Evolutionary conservation across 2,888 invertebrate species (phyloP).

Genomic region (Dromius quadrimaculatus): DNA sequence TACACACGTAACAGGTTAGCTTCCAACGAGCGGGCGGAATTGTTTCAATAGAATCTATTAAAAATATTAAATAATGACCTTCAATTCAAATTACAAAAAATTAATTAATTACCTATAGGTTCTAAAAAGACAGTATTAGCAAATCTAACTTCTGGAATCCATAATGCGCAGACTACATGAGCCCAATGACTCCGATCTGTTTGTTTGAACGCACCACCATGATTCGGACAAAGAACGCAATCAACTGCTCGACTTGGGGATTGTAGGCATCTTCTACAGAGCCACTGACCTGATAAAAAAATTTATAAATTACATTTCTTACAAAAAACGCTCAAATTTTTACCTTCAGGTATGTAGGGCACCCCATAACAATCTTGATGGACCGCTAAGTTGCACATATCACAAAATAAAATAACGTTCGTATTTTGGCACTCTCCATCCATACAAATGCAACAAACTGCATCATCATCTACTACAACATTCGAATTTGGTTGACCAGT

Average conservation of each 20-base stretch:
- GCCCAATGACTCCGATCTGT: slow-evolving; percentile 97
- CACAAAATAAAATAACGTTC: slow-evolving; percentile 98
- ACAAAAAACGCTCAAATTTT: slow-evolving; percentile 65
- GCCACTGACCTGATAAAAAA: slow-evolving; percentile 85
- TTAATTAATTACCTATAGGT: slow-evolving; percentile 80
- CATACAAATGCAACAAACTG: slow-evolving; percentile 98
- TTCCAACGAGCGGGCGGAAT: slow-evolving; percentile 97
- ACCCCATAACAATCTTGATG: slow-evolving; percentile 99
- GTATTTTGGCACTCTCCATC: slow-evolving; percentile 99
- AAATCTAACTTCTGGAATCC: slow-evolving; percentile 99
- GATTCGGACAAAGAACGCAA: slow-evolving; percentile 98
- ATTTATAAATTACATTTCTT: too few species aligned
- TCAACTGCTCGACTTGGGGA: slow-evolving; percentile 96
- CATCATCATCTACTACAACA: slow-evolving; percentile 94
- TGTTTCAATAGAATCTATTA: slow-evolving; percentile 89
- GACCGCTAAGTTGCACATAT: slow-evolving; percentile 99
- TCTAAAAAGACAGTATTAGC: slow-evolving; percentile 98
- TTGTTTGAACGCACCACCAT: slow-evolving; percentile 98
- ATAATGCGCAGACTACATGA: slow-evolving; percentile 97
- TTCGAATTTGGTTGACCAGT: slow-evolving; percentile 74
- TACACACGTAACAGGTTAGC: slow-evolving; percentile 97
- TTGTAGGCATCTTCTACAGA: slow-evolving; percentile 94
- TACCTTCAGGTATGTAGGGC: slow-evolving; percentile 72
- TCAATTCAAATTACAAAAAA: neutral
- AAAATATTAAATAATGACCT: neutral